Evolutionary conservation across 2,113 vertebrate genomes (phyloP).

Genomic region (Mesoclemmys tuberculata): DNA sequence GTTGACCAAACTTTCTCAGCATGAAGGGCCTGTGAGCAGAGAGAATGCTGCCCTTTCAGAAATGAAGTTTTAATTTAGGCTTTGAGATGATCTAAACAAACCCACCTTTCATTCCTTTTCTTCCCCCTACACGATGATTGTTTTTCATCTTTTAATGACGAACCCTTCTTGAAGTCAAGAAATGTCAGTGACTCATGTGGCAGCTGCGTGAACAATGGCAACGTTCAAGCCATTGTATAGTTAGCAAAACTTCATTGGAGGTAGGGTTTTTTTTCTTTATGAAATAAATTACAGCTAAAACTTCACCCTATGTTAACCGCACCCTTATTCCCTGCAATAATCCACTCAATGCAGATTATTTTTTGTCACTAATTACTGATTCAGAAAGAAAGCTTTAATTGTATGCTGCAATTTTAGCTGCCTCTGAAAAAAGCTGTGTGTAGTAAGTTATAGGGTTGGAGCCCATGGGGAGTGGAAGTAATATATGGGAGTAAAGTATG

Average conservation of each 20-base stretch:
- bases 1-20: neutral
- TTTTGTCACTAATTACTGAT: neutral
- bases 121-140: neutral
- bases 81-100: neutral
- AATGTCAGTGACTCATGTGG: neutral
- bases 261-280: neutral
- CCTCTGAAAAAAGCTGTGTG: neutral
- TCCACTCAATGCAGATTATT: neutral
- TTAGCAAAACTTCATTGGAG: neutral
- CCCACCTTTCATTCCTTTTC: neutral
- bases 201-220: neutral
- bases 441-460: neutral
- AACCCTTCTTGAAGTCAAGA: neutral
- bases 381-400: neutral
- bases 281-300: neutral
- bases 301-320: neutral
- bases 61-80: neutral
- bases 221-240: neutral
- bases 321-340: neutral
- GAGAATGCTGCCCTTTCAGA: neutral
- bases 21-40: neutral
- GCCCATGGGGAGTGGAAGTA: fast-evolving
- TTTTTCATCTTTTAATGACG: neutral
- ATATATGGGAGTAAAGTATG: fast-evolving
- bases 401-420: fast-evolving